Evolutionary conservation across 1,140 invertebrate genomes (phyloP).

Genomic region (Papilio machaon): DNA sequence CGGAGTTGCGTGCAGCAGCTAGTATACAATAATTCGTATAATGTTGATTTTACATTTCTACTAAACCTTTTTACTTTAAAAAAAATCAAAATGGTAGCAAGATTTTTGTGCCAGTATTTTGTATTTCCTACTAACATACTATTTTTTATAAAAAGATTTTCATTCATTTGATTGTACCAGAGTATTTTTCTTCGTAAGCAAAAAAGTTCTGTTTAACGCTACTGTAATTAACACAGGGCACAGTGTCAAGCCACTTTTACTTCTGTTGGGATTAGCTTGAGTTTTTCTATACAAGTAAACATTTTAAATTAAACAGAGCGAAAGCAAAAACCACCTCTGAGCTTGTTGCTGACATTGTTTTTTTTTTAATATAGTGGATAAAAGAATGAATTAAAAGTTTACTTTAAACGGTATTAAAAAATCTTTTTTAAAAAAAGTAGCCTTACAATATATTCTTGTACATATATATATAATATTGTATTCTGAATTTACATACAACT

Average conservation of each 20-base stretch:
- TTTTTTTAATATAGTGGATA: background rate
- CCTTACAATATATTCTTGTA: no score
- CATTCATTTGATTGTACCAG: background rate
- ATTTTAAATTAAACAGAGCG: conserved; percentile 10
- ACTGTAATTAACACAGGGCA: conserved; percentile 1
- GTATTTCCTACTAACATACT: background rate
- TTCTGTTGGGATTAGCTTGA: background rate
- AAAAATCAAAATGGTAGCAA: background rate
- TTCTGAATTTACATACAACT: no score
- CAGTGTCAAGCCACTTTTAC: conserved; percentile 25
- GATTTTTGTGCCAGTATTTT: background rate
- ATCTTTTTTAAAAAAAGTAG: no score
- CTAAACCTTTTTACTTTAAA: no score
- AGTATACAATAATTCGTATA: no score
- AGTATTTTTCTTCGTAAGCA: conserved; percentile 14
- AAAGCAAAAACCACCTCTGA: background rate
- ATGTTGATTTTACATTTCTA: no score
- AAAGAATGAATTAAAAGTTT: background rate
- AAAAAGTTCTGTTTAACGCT: conserved; percentile 12
- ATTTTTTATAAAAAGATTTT: background rate
- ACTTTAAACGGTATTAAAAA: no score
- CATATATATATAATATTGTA: no score
- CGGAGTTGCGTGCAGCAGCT: no score
- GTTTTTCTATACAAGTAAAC: background rate
- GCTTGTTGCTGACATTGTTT: background rate